These are phyloP conservation scores for Ophonus ardosiacus DNA, from an alignment of 2,888 invertebrate species.

Conservation along the genomic window DNA sequence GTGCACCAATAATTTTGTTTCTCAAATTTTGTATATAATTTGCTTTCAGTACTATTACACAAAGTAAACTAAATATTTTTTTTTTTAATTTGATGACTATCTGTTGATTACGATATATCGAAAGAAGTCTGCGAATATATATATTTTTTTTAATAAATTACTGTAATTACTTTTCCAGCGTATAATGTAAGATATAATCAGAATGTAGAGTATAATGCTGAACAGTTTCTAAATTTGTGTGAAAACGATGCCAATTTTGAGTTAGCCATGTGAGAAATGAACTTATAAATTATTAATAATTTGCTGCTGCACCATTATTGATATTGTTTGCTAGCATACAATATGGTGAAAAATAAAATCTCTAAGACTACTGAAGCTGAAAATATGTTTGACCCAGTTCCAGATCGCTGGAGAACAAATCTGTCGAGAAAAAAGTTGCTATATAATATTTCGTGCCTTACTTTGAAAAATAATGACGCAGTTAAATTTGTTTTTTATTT, in stretches of 20 bases:
- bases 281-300: conserved; percentile 12
- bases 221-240: not conserved
- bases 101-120: too few species aligned
- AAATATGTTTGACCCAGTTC: conserved; percentile 58
- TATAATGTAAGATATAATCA: not conserved
- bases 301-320: conserved; percentile 17
- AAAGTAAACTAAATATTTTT: too few species aligned
- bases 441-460: conserved; percentile 50
- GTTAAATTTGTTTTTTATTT: conserved; percentile 41
- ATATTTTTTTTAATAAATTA: too few species aligned
- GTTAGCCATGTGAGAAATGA: not conserved
- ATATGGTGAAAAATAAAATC: conserved; percentile 56
- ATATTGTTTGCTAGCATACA: conserved; percentile 26
- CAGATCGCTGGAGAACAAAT: conserved; percentile 47
- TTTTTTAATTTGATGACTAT: too few species aligned
- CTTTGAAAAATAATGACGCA: conserved; percentile 41
- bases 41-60: too few species aligned
- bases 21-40: too few species aligned
- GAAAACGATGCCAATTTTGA: not conserved
- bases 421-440: conserved; percentile 49
- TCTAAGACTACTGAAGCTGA: conserved; percentile 53
- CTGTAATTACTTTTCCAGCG: too few species aligned
- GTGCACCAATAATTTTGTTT: too few species aligned
- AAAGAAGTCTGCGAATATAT: too few species aligned
- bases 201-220: not conserved